Percentiles rank a stretch among this genome's conserved stretches.
Evolutionary conservation across 35 echinoderm and acorn worm species (phyloP).

Genomic region (Anneissia japonica): DNA sequence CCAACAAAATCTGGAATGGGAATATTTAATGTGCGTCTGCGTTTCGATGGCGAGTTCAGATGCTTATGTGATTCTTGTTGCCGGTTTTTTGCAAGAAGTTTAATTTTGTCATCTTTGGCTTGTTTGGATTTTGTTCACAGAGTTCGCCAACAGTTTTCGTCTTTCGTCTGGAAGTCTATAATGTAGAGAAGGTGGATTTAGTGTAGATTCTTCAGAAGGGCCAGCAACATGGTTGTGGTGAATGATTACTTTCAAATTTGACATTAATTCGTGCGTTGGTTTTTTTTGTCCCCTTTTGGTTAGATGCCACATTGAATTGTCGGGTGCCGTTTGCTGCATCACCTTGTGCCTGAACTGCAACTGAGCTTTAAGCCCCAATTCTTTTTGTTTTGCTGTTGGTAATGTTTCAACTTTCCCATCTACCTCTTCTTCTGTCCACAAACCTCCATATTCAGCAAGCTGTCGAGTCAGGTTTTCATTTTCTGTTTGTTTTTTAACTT

Average conservation of each 20-base stretch:
- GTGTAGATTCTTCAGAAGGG: neutral
- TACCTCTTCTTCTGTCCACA: conserved; percentile 8
- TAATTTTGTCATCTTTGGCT: conserved; percentile 19
- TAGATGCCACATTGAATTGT: conserved; percentile 8
- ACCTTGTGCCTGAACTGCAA: conserved; percentile 9
- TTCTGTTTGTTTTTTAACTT: conserved; percentile 19
- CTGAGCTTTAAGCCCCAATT: neutral
- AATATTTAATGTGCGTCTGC: conserved; percentile 4
- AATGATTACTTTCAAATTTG: conserved; percentile 28
- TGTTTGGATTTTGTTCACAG: conserved; percentile 23
- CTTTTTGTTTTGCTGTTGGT: neutral
- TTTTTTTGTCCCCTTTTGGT: conserved; percentile 18
- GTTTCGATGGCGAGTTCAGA: conserved; percentile 13
- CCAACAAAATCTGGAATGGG: conserved; percentile 35
- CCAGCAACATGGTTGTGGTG: conserved; percentile 14
- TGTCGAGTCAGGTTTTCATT: conserved; percentile 16
- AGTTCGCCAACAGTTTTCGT: neutral
- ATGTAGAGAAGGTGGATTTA: neutral
- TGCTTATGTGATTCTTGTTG: conserved; percentile 17
- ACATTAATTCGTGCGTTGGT: neutral
- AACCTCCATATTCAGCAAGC: conserved; percentile 28
- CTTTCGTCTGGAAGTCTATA: conserved; percentile 27
- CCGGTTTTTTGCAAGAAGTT: conserved; percentile 17
- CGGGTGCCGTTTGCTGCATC: neutral
- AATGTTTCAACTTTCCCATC: neutral